Conservation (phyloP, 1,140 invertebrate species). For the Aphidius gifuensis region DNA sequence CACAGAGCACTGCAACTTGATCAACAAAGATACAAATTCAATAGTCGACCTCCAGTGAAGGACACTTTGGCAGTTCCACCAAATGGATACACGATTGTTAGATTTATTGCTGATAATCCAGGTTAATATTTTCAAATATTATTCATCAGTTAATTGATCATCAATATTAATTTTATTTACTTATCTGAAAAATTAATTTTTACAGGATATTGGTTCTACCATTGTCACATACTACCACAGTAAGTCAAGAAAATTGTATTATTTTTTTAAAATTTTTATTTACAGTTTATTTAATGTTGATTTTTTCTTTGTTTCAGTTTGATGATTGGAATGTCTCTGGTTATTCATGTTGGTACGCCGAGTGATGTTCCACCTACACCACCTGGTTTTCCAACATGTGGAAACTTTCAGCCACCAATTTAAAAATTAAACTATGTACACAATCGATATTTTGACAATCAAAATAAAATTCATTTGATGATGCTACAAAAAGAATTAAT, state of each 20-base stretch:
- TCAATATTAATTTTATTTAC: neutral
- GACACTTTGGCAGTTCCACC: slow-evolving; percentile 72
- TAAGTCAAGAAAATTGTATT: neutral
- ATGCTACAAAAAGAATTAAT: too few species aligned
- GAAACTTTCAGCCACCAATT: slow-evolving; percentile 29
- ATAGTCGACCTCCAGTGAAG: slow-evolving; percentile 68
- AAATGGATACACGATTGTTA: slow-evolving; percentile 61
- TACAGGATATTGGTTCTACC: slow-evolving; percentile 56
- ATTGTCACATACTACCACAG: slow-evolving; percentile 58
- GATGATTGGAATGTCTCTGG: slow-evolving; percentile 54
- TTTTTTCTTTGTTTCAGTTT: slow-evolving; percentile 18
- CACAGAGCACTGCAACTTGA: slow-evolving; percentile 71
- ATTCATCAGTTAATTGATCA: slow-evolving; percentile 48
- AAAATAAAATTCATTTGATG: too few species aligned
- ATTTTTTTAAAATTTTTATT: too few species aligned
- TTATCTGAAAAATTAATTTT: neutral
- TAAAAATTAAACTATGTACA: too few species aligned
- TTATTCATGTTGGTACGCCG: slow-evolving; percentile 52
- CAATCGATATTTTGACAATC: too few species aligned
- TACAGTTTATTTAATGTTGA: too few species aligned
- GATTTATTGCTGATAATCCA: slow-evolving; percentile 62
- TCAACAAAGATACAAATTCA: slow-evolving; percentile 53
- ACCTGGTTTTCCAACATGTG: slow-evolving; percentile 51
- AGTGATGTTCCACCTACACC: slow-evolving; percentile 49
- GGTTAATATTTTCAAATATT: slow-evolving; percentile 49